Evolutionary conservation across 2,113 vertebrate genomes (phyloP).

Genomic region (Pelvicachromis taeniatus): DNA sequence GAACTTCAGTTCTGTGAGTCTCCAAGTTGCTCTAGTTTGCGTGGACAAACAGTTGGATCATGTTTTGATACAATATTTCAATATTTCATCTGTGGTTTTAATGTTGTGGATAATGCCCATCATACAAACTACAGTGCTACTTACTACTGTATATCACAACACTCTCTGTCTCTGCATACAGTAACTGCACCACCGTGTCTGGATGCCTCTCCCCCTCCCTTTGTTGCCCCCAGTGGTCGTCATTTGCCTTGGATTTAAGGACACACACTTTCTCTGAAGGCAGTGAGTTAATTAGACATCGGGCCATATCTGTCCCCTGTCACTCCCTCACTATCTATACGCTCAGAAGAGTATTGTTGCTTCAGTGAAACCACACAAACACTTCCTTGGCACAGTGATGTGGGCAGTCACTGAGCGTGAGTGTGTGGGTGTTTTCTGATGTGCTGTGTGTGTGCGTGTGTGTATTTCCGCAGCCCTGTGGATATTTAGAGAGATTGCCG

Average conservation of each 20-base stretch:
- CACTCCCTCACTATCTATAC: neutral
- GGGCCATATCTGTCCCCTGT: constrained; percentile 9
- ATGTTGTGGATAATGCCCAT: neutral
- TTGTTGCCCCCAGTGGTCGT: constrained; percentile 22
- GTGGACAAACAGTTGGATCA: neutral
- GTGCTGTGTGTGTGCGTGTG: neutral
- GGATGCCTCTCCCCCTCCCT: neutral
- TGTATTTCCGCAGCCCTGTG: neutral
- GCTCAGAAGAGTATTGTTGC: constrained; percentile 11
- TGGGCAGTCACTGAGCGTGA: neutral
- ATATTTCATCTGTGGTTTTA: neutral
- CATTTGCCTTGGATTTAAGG: constrained; percentile 42
- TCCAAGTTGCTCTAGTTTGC: neutral
- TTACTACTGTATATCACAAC: neutral
- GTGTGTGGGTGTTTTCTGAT: neutral
- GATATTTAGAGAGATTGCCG: neutral
- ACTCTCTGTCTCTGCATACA: neutral
- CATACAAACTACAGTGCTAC: neutral
- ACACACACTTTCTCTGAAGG: constrained; percentile 42
- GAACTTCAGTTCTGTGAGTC: neutral
- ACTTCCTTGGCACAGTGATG: neutral
- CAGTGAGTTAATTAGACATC: constrained; percentile 51
- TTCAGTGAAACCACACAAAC: constrained; percentile 23
- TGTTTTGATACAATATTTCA: neutral
- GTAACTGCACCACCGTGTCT: neutral